phyloP scores from a whole-genome alignment of 2,113 vertebrate genomes.

The Larimichthys crocea region DNA sequence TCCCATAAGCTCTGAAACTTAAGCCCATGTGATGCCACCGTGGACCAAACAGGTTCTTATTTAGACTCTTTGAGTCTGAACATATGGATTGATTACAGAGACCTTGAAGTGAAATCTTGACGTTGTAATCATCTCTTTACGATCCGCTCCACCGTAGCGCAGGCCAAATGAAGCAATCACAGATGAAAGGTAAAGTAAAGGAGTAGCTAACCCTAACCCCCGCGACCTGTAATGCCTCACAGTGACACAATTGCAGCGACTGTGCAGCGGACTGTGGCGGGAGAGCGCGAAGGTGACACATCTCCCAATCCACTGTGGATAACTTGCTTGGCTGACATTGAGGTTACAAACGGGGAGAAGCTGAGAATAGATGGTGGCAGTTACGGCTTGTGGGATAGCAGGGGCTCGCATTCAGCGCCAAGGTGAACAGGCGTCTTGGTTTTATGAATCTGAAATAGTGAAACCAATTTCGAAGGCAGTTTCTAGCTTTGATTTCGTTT shows the following conservation, averaged over 20 bases:
- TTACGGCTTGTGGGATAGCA: conserved; percentile 19
- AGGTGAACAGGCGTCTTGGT: conserved; percentile 16
- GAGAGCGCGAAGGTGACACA: conserved; percentile 53
- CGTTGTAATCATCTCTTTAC: not conserved
- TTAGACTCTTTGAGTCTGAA: not conserved
- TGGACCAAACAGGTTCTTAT: no score
- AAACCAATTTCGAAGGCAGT: not conserved
- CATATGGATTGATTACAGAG: not conserved
- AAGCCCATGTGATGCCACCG: not conserved
- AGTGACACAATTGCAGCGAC: not conserved
- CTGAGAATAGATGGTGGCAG: conserved; percentile 40
- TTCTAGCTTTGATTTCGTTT: conserved; percentile 31
- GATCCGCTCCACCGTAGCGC: not conserved
- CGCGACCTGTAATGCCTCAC: conserved; percentile 1
- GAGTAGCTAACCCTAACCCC: not conserved
- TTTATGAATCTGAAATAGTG: conserved; percentile 37
- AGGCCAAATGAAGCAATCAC: not conserved
- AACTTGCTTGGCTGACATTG: conserved; percentile 49
- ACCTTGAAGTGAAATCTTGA: not conserved
- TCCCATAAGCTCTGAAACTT: not conserved
- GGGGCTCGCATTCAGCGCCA: conserved; percentile 21
- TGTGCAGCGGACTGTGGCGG: conserved; percentile 32
- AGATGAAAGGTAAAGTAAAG: not conserved
- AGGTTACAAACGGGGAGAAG: conserved; percentile 46
- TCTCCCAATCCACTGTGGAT: conserved; percentile 57